These are phyloP conservation scores for Paedocypris micromegethes DNA, from an alignment of 2,797 vertebrate species.

Conservation along the genomic window DNA sequence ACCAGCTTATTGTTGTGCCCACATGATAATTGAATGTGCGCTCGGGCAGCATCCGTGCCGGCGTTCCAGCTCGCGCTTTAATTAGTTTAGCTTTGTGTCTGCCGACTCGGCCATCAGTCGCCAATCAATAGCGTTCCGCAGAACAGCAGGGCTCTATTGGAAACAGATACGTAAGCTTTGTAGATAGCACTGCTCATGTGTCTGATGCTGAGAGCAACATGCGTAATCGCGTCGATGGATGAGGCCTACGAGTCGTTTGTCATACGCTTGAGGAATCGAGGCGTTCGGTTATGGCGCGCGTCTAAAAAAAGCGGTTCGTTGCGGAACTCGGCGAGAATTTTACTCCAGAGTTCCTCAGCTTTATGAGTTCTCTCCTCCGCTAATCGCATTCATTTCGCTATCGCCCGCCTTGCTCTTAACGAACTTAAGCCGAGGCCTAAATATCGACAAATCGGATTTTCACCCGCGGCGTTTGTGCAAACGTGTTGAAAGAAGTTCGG, in stretches of 20 bases:
- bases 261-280: constrained; percentile 14
- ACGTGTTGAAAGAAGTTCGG: constrained; percentile 43
- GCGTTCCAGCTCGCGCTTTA: constrained; percentile 61
- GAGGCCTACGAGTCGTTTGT: constrained; percentile 30
- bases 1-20: constrained; percentile 42
- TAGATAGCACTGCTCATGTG: constrained; percentile 36
- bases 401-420: constrained; percentile 28
- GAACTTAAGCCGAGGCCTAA: constrained; percentile 23
- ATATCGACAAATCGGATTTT: constrained; percentile 38
- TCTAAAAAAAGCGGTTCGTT: constrained; percentile 11
- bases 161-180: constrained; percentile 55
- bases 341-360: constrained; percentile 37
- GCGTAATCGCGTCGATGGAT: constrained; percentile 56
- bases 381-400: constrained; percentile 26
- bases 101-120: constrained; percentile 55
- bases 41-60: constrained; percentile 54
- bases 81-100: constrained; percentile 63
- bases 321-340: constrained; percentile 37
- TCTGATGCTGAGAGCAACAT: constrained; percentile 21
- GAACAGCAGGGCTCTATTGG: constrained; percentile 58
- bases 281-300: constrained; percentile 19
- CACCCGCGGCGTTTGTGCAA: constrained; percentile 37
- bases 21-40: constrained; percentile 54
- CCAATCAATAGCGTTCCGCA: constrained; percentile 55
- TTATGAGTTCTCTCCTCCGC: constrained; percentile 42